These are phyloP conservation scores for Antechinus stuartii DNA, from an alignment of 2,113 vertebrate genomes.

Conservation along the genomic window DNA sequence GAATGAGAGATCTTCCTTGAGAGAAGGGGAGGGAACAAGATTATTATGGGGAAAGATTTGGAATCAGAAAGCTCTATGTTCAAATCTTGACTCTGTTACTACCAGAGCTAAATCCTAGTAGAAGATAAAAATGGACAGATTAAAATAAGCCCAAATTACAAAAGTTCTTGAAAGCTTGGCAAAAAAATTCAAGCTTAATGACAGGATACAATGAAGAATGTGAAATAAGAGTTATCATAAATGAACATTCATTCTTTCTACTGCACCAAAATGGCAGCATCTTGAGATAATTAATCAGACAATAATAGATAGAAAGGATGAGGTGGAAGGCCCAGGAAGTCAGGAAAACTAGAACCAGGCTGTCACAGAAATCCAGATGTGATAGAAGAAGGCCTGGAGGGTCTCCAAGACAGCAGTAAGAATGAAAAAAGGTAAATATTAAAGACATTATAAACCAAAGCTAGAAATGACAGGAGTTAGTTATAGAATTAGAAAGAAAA, in stretches of 20 bases:
- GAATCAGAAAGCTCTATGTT: neutral
- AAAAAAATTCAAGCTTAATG: neutral
- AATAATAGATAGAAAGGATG: neutral
- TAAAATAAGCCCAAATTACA: neutral
- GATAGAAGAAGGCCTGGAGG: neutral
- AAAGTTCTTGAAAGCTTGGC: neutral
- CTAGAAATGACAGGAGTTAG: neutral
- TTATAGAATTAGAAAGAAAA: neutral
- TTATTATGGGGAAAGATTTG: neutral
- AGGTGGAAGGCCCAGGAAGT: neutral
- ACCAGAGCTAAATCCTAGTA: neutral
- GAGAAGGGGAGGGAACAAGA: neutral
- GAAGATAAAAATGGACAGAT: neutral
- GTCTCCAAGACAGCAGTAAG: neutral
- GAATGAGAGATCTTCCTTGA: neutral
- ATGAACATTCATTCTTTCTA: neutral
- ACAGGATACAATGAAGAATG: neutral
- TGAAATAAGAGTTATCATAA: neutral
- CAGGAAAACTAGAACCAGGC: neutral
- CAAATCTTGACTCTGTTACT: neutral
- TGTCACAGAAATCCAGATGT: neutral
- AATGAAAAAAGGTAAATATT: neutral
- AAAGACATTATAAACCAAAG: neutral
- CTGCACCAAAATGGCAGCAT: neutral
- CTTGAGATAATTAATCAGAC: neutral